Evolutionary conservation across 2,797 vertebrate species (phyloP).

Genomic region (Enteromius paludinosus): DNA sequence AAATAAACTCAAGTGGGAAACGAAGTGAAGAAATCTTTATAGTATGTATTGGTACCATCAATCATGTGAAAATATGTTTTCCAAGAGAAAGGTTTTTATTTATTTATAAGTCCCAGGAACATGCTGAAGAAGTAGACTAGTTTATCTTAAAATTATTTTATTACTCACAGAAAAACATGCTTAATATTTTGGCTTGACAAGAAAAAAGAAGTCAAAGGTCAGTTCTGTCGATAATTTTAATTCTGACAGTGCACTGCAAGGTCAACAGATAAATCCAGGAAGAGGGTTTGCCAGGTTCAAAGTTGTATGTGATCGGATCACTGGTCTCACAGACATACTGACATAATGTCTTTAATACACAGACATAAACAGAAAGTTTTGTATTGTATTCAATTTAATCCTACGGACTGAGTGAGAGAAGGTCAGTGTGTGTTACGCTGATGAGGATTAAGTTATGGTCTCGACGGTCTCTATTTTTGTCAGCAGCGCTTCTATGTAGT

Average conservation of each 20-base stretch:
- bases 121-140: not conserved
- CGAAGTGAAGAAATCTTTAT: not conserved
- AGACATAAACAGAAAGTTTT: slow-evolving; percentile 32
- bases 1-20: not conserved
- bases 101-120: not conserved
- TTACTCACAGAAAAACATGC: not conserved
- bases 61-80: not conserved
- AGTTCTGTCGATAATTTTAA: not conserved
- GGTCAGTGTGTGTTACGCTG: not conserved
- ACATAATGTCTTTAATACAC: slow-evolving; percentile 11
- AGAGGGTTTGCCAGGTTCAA: not conserved
- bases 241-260: not conserved
- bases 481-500: slow-evolving; percentile 3
- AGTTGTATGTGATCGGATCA: not conserved
- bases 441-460: slow-evolving; percentile 37
- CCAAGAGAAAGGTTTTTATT: not conserved
- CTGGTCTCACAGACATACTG: not conserved
- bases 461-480: not conserved
- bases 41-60: not conserved
- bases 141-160: not conserved
- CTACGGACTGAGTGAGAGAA: slow-evolving; percentile 7
- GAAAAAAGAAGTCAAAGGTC: not conserved
- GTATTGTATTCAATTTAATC: slow-evolving; percentile 35
- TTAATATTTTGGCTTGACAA: not conserved
- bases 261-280: slow-evolving; percentile 10